These are phyloP conservation scores for Diaperis boleti DNA, from an alignment of 2,888 invertebrate species.

Conservation along the genomic window DNA sequence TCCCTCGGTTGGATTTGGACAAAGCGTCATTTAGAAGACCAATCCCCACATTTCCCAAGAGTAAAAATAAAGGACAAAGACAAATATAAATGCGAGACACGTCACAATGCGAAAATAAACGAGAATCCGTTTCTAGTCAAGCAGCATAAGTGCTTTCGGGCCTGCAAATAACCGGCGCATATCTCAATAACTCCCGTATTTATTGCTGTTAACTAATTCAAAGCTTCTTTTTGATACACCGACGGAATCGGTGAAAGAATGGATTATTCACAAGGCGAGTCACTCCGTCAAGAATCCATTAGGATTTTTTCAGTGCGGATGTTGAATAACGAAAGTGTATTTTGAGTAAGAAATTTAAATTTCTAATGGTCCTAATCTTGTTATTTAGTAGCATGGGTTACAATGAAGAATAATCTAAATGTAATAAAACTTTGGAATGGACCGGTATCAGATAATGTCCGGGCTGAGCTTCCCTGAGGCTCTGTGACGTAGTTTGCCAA, in stretches of 20 bases:
- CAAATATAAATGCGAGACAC: slow-evolving; percentile 15
- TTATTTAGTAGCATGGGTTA: slow-evolving; percentile 19
- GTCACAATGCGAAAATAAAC: slow-evolving; percentile 27
- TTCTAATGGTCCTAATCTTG: slow-evolving; percentile 38
- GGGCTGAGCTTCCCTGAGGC: slow-evolving; percentile 5
- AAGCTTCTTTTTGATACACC: neutral
- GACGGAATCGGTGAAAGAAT: neutral
- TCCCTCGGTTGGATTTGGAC: slow-evolving; percentile 7
- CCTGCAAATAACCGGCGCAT: slow-evolving; percentile 16
- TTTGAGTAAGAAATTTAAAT: slow-evolving; percentile 40
- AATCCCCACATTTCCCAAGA: slow-evolving; percentile 17
- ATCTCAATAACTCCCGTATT: slow-evolving; percentile 22
- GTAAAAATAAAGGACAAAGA: slow-evolving; percentile 24
- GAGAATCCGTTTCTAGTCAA: slow-evolving; percentile 29
- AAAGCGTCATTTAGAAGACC: slow-evolving; percentile 5
- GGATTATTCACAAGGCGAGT: slow-evolving; percentile 2
- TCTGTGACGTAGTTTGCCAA: neutral
- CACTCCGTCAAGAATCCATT: slow-evolving; percentile 13
- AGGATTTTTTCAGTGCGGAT: slow-evolving; percentile 7
- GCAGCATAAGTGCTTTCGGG: slow-evolving; percentile 24
- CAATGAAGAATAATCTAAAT: slow-evolving; percentile 10
- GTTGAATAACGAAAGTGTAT: slow-evolving; percentile 39
- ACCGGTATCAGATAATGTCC: slow-evolving; percentile 8
- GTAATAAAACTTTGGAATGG: slow-evolving; percentile 26
- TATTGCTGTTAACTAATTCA: slow-evolving; percentile 18